Conservation (phyloP, 1,140 invertebrate genomes). For the Coptotermes formosanus region DNA sequence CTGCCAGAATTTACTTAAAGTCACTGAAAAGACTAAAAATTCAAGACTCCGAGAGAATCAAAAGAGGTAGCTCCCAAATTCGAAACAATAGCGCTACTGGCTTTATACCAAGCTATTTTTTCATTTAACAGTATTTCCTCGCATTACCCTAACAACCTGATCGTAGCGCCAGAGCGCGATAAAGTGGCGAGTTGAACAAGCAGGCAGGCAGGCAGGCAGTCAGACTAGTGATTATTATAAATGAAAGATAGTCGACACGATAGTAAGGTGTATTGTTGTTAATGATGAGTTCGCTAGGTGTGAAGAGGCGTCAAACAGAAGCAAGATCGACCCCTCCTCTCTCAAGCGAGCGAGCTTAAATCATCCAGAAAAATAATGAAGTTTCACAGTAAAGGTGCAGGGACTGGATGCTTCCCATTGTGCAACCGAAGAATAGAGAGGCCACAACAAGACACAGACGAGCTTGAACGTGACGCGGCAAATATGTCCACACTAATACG, state of each 20-base stretch:
- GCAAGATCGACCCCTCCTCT: slow-evolving; percentile 6
- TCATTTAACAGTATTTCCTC: neutral
- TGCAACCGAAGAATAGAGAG: neutral
- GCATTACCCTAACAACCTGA: neutral
- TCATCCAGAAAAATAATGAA: slow-evolving; percentile 14
- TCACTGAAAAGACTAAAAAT: too few species aligned
- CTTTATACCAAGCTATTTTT: neutral
- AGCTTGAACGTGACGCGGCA: neutral
- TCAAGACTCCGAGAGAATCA: too few species aligned
- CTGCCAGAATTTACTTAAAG: too few species aligned
- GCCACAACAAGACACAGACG: neutral
- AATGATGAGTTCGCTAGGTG: slow-evolving; percentile 17
- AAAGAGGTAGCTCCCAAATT: too few species aligned
- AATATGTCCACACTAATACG: neutral
- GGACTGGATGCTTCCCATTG: slow-evolving; percentile 1
- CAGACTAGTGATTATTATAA: slow-evolving; percentile 1
- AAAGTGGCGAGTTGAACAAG: neutral
- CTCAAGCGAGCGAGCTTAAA: slow-evolving; percentile 7
- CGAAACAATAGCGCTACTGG: too few species aligned
- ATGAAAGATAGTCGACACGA: slow-evolving; percentile 16
- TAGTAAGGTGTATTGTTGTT: neutral
- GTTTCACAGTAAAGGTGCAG: neutral
- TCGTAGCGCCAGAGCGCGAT: neutral
- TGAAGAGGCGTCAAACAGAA: slow-evolving; percentile 13
- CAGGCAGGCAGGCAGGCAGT: neutral